phyloP scores from a whole-genome alignment of 2,888 invertebrate species.

The Pharmacophagus antenor region DNA sequence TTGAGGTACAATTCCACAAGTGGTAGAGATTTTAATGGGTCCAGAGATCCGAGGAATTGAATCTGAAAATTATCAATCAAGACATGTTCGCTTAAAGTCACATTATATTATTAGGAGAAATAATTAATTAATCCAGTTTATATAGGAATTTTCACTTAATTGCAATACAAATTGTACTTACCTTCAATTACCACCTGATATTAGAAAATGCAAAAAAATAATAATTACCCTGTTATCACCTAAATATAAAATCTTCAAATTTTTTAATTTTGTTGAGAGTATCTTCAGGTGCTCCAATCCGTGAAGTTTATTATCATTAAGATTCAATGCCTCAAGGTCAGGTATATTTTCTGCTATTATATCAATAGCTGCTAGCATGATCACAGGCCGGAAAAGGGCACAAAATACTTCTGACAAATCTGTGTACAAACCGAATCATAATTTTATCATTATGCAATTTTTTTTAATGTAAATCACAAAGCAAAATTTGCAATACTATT shows the following conservation, averaged over 20 bases:
- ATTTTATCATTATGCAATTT: not conserved
- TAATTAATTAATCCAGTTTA: too few relatives aligned
- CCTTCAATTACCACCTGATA: too few relatives aligned
- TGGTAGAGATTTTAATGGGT: conserved; percentile 84
- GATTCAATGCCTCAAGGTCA: conserved; percentile 88
- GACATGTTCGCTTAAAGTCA: not conserved
- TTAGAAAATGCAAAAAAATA: too few relatives aligned
- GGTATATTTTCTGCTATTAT: conserved; percentile 93
- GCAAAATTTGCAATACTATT: too few relatives aligned
- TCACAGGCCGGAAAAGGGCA: conserved; percentile 85
- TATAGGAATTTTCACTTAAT: too few relatives aligned
- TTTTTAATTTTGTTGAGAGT: conserved; percentile 84
- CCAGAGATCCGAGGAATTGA: conserved; percentile 83
- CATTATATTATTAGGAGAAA: too few relatives aligned
- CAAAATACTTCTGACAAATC: conserved; percentile 87
- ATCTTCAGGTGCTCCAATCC: conserved; percentile 84
- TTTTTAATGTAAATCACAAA: not conserved
- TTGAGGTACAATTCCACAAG: conserved; percentile 88
- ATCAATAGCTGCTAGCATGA: conserved; percentile 87
- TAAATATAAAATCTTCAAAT: conserved; percentile 88
- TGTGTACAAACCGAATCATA: conserved; percentile 44
- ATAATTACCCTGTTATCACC: conserved; percentile 88
- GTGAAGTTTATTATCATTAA: conserved; percentile 89
- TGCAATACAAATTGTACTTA: too few relatives aligned
- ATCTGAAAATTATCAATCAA: conserved; percentile 75